Percentiles rank a stretch among this genome's conserved stretches.
Conservation (phyloP, 2,888 invertebrate species). For the Archips xylosteana region DNA sequence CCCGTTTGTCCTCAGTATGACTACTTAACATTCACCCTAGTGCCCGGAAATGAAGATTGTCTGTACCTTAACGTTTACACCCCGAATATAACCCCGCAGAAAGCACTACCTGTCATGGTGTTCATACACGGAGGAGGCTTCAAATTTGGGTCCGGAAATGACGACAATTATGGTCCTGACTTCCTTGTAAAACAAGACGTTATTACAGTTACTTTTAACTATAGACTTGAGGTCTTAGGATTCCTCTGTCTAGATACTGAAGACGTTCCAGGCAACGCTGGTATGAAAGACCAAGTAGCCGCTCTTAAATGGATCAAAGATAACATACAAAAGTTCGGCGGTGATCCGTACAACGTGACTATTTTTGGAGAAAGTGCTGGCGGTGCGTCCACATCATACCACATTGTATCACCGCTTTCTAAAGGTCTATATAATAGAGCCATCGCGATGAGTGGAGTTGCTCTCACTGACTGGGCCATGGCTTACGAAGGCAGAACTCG, state of each 20-base stretch:
- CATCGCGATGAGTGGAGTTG: constrained; percentile 63
- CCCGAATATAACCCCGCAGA: constrained; percentile 48
- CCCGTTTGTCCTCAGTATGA: constrained; percentile 37
- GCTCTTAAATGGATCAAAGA: constrained; percentile 61
- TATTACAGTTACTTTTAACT: constrained; percentile 84
- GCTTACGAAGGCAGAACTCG: constrained; percentile 49
- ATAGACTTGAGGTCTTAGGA: constrained; percentile 81
- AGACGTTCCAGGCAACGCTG: constrained; percentile 86
- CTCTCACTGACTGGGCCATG: constrained; percentile 52
- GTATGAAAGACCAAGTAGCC: constrained; percentile 72
- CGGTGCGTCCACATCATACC: constrained; percentile 54
- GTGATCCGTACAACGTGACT: constrained; percentile 59
- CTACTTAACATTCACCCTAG: constrained; percentile 16
- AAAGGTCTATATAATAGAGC: constrained; percentile 63
- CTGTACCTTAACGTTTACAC: constrained; percentile 66
- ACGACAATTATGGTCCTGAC: constrained; percentile 81
- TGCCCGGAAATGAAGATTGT: constrained; percentile 58
- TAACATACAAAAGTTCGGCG: constrained; percentile 60
- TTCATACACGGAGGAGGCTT: constrained; percentile 66
- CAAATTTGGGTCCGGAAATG: constrained; percentile 66
- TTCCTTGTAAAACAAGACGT: constrained; percentile 81
- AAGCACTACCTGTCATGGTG: constrained; percentile 61
- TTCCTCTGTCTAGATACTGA: constrained; percentile 82
- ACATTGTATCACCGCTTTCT: constrained; percentile 63
- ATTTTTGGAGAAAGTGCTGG: constrained; percentile 67